Evolutionary conservation across 1,140 invertebrate species (phyloP), one percentile per base, ranked within the genome.

Genomic region (Maconellicoccus hirsutus): DNA sequence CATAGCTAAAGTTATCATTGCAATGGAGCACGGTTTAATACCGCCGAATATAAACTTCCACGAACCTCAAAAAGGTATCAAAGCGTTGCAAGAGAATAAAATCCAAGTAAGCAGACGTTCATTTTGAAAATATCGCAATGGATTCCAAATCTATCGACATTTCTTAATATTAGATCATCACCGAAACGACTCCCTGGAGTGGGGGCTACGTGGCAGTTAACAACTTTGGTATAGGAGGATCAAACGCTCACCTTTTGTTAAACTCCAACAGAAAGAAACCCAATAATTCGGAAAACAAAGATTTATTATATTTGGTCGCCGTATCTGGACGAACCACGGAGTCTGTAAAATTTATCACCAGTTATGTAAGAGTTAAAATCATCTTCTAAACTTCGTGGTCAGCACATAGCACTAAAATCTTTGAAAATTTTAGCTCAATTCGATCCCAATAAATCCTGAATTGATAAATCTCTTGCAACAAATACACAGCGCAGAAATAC

Each of bases 1-100:
- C 10, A 75, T 87, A 42, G 80, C 83, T 7, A 88, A 88, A 78
- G 82, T 73, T 1, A 61, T 74, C 14, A 52, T 87, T 63, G 79
- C 84, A 14, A 85, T 88, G 80, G 83, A 88, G 76, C 78, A 79
- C 26, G 80, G 81, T 66, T 74, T 79, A 0, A 84, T 90, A 73
- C 86, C 87, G 12, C 33, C 84, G 12, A 89, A 88, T 78, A 79
- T 90, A n/a, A 84, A 89, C 78, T 73, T 59, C 16, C 25, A 52
- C 73, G n/a, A 59, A 73, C 63, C 12, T 52, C 52, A 71, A 70
- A 29, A 71, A 33, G 92, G 89, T 1, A 80, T 98, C 78, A 78
- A 33, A 91, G 96, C 77, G 96, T 83, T 98, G 0, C 86, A 92
- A 82, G 84, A 86, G 77, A 66, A 61, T 66, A 12, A 33, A 33